A percentile compares a stretch with the other conserved stretches of the same genome.
These are phyloP conservation scores for Aurelia coerulea DNA, from an alignment of 30 jellyfish, hydroid and myxozoan genomes.

Conservation along the genomic window DNA sequence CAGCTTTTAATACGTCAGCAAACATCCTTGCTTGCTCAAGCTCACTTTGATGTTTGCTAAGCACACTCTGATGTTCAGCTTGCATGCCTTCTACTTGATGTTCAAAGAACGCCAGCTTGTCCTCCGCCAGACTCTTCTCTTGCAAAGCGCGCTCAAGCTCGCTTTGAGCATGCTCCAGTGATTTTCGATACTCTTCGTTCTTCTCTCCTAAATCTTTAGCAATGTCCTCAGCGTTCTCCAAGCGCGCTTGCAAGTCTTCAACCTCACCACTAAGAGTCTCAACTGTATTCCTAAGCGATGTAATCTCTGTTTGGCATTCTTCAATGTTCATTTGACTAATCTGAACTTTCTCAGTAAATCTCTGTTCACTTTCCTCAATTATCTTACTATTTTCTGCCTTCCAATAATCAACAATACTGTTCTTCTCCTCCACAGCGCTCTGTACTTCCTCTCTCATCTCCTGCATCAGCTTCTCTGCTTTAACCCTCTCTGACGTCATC, in stretches of 20 bases:
- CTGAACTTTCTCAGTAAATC: slow-evolving; percentile 15
- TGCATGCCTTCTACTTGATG: slow-evolving; percentile 54
- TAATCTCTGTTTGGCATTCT: slow-evolving; percentile 46
- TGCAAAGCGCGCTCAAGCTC: slow-evolving; percentile 48
- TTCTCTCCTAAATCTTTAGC: slow-evolving; percentile 11
- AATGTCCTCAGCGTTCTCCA: slow-evolving; percentile 7
- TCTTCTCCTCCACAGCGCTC: slow-evolving; percentile 34
- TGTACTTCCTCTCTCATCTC: slow-evolving; percentile 64
- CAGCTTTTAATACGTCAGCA: slow-evolving; percentile 7
- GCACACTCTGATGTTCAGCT: slow-evolving; percentile 14
- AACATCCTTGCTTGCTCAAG: slow-evolving; percentile 23
- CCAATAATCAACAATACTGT: slow-evolving; percentile 51
- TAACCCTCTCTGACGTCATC: slow-evolving; percentile 44
- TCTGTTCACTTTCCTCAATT: slow-evolving; percentile 31
- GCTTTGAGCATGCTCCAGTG: not conserved
- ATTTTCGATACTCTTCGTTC: not conserved
- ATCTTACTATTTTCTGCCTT: slow-evolving; percentile 21
- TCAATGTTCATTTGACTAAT: slow-evolving; percentile 10
- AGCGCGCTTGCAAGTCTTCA: slow-evolving; percentile 9
- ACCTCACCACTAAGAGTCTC: slow-evolving; percentile 7
- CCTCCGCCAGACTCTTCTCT: slow-evolving; percentile 29
- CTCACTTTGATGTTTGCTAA: slow-evolving; percentile 25
- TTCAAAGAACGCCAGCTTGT: slow-evolving; percentile 48
- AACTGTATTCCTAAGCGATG: slow-evolving; percentile 9
- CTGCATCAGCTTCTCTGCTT: slow-evolving; percentile 61